A percentile compares a stretch with the other conserved stretches of the same genome.
phyloP scores from a whole-genome alignment of 2,888 invertebrate species.

The Romanomermis culicivorax region DNA sequence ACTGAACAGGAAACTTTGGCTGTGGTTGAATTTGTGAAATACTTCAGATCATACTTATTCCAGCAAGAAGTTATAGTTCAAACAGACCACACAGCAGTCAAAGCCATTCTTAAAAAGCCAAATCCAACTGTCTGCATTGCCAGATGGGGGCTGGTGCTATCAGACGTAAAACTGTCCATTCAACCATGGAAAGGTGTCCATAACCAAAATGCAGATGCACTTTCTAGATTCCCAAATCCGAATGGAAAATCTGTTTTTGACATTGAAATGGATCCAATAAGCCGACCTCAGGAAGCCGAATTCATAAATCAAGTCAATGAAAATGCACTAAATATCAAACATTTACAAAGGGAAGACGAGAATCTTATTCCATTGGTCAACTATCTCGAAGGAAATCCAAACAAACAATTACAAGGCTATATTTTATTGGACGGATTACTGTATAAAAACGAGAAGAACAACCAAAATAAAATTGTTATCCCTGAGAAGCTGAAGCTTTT shows the following conservation, averaged over 20 bases:
- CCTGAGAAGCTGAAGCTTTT: not conserved
- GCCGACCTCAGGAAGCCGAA: not conserved
- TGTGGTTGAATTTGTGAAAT: constrained; percentile 25
- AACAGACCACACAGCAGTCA: constrained; percentile 33
- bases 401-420: not conserved
- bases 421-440: not conserved
- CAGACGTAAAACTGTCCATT: constrained; percentile 27
- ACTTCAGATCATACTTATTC: constrained; percentile 31
- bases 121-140: constrained; percentile 31
- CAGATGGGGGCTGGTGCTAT: constrained; percentile 31
- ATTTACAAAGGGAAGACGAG: not conserved
- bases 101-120: constrained; percentile 32
- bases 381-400: not conserved
- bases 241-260: not conserved
- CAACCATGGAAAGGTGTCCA: constrained; percentile 27
- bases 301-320: not conserved
- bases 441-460: not conserved
- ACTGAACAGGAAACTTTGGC: constrained; percentile 29
- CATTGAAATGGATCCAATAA: not conserved
- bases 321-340: not conserved
- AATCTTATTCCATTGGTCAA: not conserved
- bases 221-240: constrained; percentile 21
- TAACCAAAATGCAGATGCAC: constrained; percentile 28
- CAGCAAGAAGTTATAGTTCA: constrained; percentile 22
- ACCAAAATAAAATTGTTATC: not conserved